These are phyloP conservation scores for Fratercula arctica DNA, from an alignment of 2,797 vertebrate species.

Conservation along the genomic window DNA sequence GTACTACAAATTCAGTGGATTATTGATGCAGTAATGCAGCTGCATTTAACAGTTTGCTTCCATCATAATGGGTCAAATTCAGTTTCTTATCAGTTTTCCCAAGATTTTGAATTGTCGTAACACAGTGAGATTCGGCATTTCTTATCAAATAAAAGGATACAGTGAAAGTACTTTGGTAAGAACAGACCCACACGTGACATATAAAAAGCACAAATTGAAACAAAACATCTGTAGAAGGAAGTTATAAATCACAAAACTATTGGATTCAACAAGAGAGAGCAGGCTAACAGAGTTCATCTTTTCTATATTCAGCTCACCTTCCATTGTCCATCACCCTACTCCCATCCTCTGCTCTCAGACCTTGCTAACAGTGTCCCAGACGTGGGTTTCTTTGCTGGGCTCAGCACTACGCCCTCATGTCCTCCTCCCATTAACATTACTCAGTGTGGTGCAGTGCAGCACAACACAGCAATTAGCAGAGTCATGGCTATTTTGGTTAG, in stretches of 20 bases:
- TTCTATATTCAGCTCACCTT: background rate
- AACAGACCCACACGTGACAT: fast-evolving
- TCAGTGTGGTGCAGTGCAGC: background rate
- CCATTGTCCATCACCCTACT: fast-evolving
- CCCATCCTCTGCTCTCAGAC: background rate
- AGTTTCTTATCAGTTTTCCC: background rate
- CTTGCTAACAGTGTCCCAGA: background rate
- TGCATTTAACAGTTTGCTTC: background rate
- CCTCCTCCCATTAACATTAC: background rate
- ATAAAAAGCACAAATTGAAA: background rate
- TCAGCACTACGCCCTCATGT: fast-evolving
- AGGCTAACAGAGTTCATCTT: background rate
- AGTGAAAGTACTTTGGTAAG: background rate
- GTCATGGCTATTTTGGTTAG: background rate
- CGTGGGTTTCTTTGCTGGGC: fast-evolving
- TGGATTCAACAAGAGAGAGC: fast-evolving
- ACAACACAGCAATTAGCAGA: background rate
- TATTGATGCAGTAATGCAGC: background rate
- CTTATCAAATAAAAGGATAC: background rate
- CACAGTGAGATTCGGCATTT: background rate
- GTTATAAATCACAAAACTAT: background rate
- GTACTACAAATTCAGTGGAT: background rate
- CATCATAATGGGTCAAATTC: background rate
- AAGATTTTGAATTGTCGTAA: background rate
- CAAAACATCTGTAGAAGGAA: background rate